Conservation (phyloP, 2,113 vertebrate genomes). For the Gadus chalcogrammus region DNA sequence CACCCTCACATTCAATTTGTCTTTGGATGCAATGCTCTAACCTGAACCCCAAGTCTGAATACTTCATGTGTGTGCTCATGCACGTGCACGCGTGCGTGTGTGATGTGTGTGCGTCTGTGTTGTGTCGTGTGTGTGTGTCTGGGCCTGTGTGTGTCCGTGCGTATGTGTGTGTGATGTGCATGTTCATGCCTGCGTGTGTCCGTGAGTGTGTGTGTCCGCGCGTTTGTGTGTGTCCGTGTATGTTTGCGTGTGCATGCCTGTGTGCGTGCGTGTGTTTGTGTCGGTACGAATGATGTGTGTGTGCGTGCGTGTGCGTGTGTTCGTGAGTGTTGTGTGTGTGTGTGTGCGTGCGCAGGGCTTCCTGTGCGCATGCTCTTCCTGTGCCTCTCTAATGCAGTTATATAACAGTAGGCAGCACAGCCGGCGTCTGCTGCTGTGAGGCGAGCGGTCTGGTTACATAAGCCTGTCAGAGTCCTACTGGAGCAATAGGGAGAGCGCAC, state of each 20-base stretch:
- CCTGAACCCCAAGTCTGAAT: background rate
- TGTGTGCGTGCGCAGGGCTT: conserved; percentile 7
- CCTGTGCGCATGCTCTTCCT: conserved; percentile 56
- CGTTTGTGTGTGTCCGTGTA: too few relatives aligned
- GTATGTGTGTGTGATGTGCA: too few relatives aligned
- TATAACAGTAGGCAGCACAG: conserved; percentile 72
- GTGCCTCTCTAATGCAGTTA: conserved; percentile 74
- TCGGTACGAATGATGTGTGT: too few relatives aligned
- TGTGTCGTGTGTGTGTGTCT: conserved; percentile 15
- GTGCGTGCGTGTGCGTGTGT: conserved; percentile 20
- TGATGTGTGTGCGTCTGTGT: conserved; percentile 20
- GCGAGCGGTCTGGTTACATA: conserved; percentile 74
- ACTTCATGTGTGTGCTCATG: background rate
- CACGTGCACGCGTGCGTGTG: too few relatives aligned
- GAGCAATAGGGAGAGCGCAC: conserved; percentile 60
- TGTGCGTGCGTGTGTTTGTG: too few relatives aligned
- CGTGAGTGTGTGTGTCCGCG: too few relatives aligned
- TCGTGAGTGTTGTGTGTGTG: conserved; percentile 22
- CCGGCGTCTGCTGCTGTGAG: conserved; percentile 70
- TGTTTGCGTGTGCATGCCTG: too few relatives aligned
- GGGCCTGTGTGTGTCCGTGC: too few relatives aligned
- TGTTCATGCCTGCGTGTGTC: too few relatives aligned
- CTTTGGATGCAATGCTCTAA: background rate
- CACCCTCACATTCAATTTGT: background rate
- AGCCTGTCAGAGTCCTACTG: conserved; percentile 72